A percentile compares a stretch with the other conserved stretches of the same genome.
Conservation (phyloP, 2,888 invertebrate genomes). For the Aporophyla nigra region DNA sequence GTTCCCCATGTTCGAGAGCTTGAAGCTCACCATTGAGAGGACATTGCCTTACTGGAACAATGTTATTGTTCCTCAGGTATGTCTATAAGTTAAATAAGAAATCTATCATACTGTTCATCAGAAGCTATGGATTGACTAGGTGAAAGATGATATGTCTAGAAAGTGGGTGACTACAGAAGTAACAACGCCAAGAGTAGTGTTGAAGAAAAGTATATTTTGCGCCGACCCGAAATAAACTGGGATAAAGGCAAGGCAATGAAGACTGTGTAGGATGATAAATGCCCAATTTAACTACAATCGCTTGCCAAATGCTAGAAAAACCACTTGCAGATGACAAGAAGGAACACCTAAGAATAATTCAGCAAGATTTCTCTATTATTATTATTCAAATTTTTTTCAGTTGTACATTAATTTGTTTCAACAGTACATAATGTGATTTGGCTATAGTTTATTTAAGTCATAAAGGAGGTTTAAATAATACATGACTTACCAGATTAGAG, state of each 20-base stretch:
- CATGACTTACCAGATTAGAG: neutral
- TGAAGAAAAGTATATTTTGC: neutral
- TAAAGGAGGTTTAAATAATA: neutral
- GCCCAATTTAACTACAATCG: neutral
- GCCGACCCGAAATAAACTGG: neutral
- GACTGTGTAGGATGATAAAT: neutral
- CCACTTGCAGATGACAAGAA: neutral
- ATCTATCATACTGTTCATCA: neutral
- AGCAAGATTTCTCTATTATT: neutral
- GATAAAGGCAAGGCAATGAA: neutral
- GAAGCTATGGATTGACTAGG: neutral
- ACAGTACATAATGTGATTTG: neutral
- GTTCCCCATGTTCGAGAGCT: slow-evolving; percentile 96
- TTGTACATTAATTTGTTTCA: neutral
- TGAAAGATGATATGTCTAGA: neutral
- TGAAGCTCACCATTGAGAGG: slow-evolving; percentile 95
- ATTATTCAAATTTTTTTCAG: neutral
- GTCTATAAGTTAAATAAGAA: neutral
- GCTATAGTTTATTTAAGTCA: neutral
- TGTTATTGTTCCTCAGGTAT: slow-evolving; percentile 93
- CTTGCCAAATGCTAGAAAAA: neutral
- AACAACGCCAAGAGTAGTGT: neutral
- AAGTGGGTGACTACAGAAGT: neutral
- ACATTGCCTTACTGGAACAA: slow-evolving; percentile 97
- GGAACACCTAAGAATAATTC: neutral